A percentile compares a stretch with the other conserved stretches of the same genome.
phyloP scores from a whole-genome alignment of 1,140 invertebrate genomes.

The Sinella curviseta region DNA sequence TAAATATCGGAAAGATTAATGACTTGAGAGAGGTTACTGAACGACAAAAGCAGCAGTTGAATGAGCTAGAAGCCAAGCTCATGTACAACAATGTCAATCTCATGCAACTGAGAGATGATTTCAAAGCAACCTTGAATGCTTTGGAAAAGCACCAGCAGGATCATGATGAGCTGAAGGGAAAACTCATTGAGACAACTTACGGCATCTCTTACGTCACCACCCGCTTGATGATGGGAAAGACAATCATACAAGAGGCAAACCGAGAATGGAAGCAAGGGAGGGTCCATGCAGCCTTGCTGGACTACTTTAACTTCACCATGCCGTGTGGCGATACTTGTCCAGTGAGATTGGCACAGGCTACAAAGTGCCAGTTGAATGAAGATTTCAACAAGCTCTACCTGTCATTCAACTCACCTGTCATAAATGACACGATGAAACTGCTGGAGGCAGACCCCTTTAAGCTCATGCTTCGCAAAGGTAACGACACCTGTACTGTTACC shows the following conservation, averaged over 20 bases:
- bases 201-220: conserved; percentile 29
- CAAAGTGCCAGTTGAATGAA: neutral
- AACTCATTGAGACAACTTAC: neutral
- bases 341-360: neutral
- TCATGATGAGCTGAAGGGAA: conserved; percentile 27
- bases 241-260: neutral
- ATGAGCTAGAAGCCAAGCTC: neutral
- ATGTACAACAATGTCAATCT: too few relatives aligned
- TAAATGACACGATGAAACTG: neutral
- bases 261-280: conserved; percentile 23
- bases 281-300: conserved; percentile 14
- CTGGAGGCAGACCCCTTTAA: conserved; percentile 35
- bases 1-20: neutral
- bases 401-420: conserved; percentile 21
- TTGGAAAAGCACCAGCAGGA: neutral
- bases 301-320: conserved; percentile 27
- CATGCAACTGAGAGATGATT: too few relatives aligned
- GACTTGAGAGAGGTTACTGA: neutral
- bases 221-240: neutral
- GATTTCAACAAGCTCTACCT: neutral
- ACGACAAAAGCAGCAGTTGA: neutral
- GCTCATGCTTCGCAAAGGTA: neutral
- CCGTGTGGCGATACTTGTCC: conserved; percentile 31
- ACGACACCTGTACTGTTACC: conserved; percentile 13
- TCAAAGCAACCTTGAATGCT: neutral